Conservation (phyloP, 2,888 invertebrate genomes). For the Anthophora plumipes region DNA sequence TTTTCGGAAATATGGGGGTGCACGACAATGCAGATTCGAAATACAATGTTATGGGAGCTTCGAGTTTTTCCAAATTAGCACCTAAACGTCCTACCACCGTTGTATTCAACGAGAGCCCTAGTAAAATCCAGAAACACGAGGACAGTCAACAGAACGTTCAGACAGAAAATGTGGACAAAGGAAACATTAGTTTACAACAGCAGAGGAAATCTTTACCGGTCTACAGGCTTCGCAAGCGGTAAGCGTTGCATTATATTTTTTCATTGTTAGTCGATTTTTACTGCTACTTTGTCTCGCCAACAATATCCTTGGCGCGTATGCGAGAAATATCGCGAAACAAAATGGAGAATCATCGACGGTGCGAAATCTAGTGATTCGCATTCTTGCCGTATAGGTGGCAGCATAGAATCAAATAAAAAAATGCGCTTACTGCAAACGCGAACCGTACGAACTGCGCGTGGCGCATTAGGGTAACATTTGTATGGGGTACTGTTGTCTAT, state of each 20-base stretch:
- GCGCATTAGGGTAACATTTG: too few species aligned
- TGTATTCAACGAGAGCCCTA: conserved; percentile 72
- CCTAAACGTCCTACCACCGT: conserved; percentile 77
- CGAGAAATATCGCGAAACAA: conserved; percentile 38
- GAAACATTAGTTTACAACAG: conserved; percentile 74
- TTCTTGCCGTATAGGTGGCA: conserved; percentile 14
- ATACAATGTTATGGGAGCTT: conserved; percentile 77
- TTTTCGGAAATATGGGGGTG: conserved; percentile 77
- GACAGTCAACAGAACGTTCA: conserved; percentile 49
- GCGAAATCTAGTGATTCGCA: not conserved
- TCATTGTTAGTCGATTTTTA: not conserved
- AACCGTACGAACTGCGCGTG: too few species aligned
- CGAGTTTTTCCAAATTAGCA: conserved; percentile 78
- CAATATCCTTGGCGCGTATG: not conserved
- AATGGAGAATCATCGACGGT: conserved; percentile 45
- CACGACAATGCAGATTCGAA: conserved; percentile 82
- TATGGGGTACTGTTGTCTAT: too few species aligned
- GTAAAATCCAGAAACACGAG: conserved; percentile 74
- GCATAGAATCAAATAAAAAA: not conserved
- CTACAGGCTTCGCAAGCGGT: conserved; percentile 83
- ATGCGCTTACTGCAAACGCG: not conserved
- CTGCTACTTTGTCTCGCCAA: not conserved
- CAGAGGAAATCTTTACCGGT: conserved; percentile 84
- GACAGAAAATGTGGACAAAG: conserved; percentile 57
- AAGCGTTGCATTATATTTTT: conserved; percentile 43